Evolutionary conservation across 2,113 vertebrate genomes (phyloP), one percentile per base, ranked within the genome.

Genomic region (Dromas ardeola): DNA sequence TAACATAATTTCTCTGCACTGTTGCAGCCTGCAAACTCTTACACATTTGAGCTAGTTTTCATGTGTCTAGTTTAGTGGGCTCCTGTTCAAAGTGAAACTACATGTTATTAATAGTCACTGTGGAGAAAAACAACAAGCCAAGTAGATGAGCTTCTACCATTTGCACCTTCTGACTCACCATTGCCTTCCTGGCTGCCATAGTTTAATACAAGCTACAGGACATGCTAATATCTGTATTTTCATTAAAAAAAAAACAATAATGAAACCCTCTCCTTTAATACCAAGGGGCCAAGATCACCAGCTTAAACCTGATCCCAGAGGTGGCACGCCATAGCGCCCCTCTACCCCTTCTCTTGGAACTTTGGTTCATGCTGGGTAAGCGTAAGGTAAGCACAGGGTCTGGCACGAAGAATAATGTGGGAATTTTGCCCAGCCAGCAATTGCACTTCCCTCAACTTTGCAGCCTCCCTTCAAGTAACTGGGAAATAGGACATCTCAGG

Each of bases 401-500:
- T 53, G 49, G 20, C 5, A 11, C 6, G 10, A 58, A 34, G 58
- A 53, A 65, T 38, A 56, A 26, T 3, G 23, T 7, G 22, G 67
- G 62, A 88, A 59, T 70, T 70, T 85, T 49, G 25, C 38, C 20
- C 43, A 53, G 55, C 7, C 67, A 63, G 42, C 23, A 65, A 65
- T 3, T 53, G 43, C 34, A 53, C 15, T 59, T 52, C 15, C 30
- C 26, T 29, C 50, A 49, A 7, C n/a, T 85, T 59, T 16, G 4
- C 4, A 70, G 15, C 56, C 5, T 42, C 26, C n/a, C 7, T 71
- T 71, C 56, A 43, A 43, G 10, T 10, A 34, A 6, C 8, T 23
- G 29, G 52, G 34, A 32, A 52, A 9, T 5, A 26, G 29, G 32
- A n/a, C 3, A 2, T 0, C 0, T 52, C 34, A 26, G 36, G n/a